Evolutionary conservation across 2,888 invertebrate species (phyloP).

Genomic region (Microdon myrmicae): DNA sequence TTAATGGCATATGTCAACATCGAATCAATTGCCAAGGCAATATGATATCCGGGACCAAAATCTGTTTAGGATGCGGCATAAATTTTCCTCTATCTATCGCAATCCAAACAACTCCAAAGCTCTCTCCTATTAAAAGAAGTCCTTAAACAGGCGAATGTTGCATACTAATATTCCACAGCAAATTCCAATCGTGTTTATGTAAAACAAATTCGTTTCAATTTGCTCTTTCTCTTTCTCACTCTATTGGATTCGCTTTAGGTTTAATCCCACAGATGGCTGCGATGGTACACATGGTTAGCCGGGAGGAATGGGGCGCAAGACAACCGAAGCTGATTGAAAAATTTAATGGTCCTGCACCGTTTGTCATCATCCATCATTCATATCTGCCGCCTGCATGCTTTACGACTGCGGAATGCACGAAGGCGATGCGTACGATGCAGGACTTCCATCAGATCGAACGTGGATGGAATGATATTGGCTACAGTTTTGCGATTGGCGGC

Average conservation of each 20-base stretch:
- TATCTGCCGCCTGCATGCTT: slow-evolving; percentile 73
- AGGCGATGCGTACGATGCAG: slow-evolving; percentile 75
- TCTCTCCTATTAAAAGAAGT: no score
- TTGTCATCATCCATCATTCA: slow-evolving; percentile 79
- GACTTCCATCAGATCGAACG: slow-evolving; percentile 71
- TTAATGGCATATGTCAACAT: slow-evolving; percentile 40
- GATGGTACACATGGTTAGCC: slow-evolving; percentile 60
- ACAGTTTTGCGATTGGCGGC: slow-evolving; percentile 78
- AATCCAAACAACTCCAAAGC: no score
- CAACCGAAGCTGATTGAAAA: slow-evolving; percentile 67
- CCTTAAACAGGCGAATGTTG: no score
- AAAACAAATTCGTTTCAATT: no score
- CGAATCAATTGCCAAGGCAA: slow-evolving; percentile 37
- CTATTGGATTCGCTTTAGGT: slow-evolving; percentile 58
- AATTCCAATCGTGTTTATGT: neutral
- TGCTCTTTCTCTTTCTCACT: no score
- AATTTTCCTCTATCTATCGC: slow-evolving; percentile 12
- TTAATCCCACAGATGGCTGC: slow-evolving; percentile 58
- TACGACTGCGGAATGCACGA: slow-evolving; percentile 68
- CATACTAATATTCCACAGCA: neutral
- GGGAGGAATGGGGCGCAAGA: slow-evolving; percentile 72
- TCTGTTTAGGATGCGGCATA: slow-evolving; percentile 8
- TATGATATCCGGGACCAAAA: slow-evolving; percentile 15
- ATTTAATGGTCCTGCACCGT: slow-evolving; percentile 72
- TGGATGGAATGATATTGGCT: slow-evolving; percentile 78